Conservation (phyloP, 2,797 vertebrate genomes). For the Capromys pilorides region DNA sequence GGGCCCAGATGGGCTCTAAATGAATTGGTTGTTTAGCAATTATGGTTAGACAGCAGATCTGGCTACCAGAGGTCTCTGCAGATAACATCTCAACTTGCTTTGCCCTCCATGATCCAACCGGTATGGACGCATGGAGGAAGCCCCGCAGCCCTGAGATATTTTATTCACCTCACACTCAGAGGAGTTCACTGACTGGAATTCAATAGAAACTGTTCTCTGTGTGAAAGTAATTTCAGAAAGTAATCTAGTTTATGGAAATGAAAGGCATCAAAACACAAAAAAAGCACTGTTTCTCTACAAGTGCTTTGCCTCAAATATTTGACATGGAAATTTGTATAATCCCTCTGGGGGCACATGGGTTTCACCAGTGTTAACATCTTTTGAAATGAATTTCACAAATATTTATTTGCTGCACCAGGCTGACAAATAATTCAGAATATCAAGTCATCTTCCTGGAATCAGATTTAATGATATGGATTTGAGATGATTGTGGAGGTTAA, state of each 20-base stretch:
- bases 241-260: slow-evolving; percentile 93
- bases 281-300: slow-evolving; percentile 89
- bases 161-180: slow-evolving; percentile 89
- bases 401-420: slow-evolving; percentile 88
- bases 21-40: slow-evolving; percentile 82
- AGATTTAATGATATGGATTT: slow-evolving; percentile 86
- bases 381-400: slow-evolving; percentile 91
- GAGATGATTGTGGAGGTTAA: slow-evolving; percentile 83
- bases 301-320: slow-evolving; percentile 91
- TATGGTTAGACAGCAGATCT: slow-evolving; percentile 81
- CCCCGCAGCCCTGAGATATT: slow-evolving; percentile 82
- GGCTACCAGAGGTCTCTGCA: slow-evolving; percentile 76
- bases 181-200: slow-evolving; percentile 90
- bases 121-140: slow-evolving; percentile 79
- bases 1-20: slow-evolving; percentile 81
- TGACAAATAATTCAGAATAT: slow-evolving; percentile 89
- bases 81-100: slow-evolving; percentile 84
- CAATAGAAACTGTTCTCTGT: slow-evolving; percentile 90
- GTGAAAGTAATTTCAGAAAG: slow-evolving; percentile 92
- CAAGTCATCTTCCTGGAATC: slow-evolving; percentile 86
- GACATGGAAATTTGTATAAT: slow-evolving; percentile 92
- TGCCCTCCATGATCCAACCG: slow-evolving; percentile 77
- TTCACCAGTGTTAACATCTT: slow-evolving; percentile 90
- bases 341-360: slow-evolving; percentile 88
- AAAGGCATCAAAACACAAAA: slow-evolving; percentile 91